Evolutionary conservation across 64 coral and sea anemone species (phyloP).

Genomic region (Hydrozoanthus tunicans): DNA sequence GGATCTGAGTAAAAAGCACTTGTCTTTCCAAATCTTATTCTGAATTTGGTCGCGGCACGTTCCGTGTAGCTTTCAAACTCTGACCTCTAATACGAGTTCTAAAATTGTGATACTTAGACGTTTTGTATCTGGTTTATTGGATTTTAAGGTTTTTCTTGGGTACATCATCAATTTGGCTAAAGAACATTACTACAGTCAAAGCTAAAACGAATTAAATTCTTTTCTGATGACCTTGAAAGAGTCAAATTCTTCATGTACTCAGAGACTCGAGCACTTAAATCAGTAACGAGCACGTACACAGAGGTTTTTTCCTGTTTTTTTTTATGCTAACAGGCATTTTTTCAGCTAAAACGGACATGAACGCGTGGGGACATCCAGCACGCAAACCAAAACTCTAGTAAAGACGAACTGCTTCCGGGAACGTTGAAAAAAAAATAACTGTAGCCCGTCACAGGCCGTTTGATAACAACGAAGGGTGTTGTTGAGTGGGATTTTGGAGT

Average conservation of each 20-base stretch:
- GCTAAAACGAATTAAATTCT: conserved; percentile 35
- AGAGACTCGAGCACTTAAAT: conserved; percentile 24
- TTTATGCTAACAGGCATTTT: conserved; percentile 38
- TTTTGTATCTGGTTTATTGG: background rate
- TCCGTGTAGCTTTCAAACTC: background rate
- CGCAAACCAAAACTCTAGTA: background rate
- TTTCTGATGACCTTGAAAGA: conserved; percentile 50
- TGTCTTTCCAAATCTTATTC: background rate
- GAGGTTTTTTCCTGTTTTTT: conserved; percentile 6
- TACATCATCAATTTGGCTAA: conserved; percentile 33
- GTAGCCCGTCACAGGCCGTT: background rate
- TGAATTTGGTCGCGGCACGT: background rate
- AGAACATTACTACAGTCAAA: conserved; percentile 18
- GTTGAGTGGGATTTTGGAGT: conserved; percentile 42
- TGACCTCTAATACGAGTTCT: background rate
- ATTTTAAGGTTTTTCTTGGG: conserved; percentile 3
- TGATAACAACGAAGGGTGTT: conserved; percentile 20
- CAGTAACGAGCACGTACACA: conserved; percentile 30
- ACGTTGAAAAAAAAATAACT: background rate
- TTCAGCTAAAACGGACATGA: conserved; percentile 41
- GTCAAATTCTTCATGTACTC: conserved; percentile 9
- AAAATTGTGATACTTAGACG: background rate
- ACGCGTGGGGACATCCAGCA: conserved; percentile 26
- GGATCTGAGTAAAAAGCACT: too few relatives aligned
- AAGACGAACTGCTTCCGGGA: conserved; percentile 10